Evolutionary conservation across 2,888 invertebrate genomes (phyloP), one percentile per base, ranked within the genome.

Genomic region (Lasioglossum oenotherae): DNA sequence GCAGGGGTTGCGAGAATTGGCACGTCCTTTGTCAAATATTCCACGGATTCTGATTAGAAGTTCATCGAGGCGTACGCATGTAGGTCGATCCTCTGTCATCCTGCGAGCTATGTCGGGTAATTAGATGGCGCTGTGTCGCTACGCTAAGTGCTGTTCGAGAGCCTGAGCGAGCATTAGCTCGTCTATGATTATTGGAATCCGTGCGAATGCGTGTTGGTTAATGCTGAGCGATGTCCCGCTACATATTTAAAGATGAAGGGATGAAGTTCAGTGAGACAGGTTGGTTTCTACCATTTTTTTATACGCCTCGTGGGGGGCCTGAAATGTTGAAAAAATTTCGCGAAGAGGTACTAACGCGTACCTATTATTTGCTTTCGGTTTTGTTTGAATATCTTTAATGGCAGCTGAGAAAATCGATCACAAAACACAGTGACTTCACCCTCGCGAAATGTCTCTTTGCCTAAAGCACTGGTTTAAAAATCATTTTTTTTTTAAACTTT

Each of bases 11-110:
- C 27, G 60, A 60, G 60, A 35, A 67, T 35, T 67, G 67, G 69
- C 10, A 38, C 69, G n/a, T 38, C 69, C 69, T 69, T 69, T 73
- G 74, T 46, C 74, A 38, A 57, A n/a, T 53, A 74, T 74, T 53
- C 49, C n/a, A 12, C 53, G 74, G 23, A 74, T 38, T 46, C 27
- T 38, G 53, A 74, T 74, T 74, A 74, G 74, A 74, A n/a, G 38
- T 69, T 69, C 69, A 38, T 38, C 38, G 38, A 69, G 23, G 35
- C 35, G 35, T 2, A 10, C 23, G 49, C 49, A 74, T 35, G 12
- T 35, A 35, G 53, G 49, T 74, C 74, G 74, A 74, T 74, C 35
- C 35, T 74, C 35, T 53, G 53, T 53, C 74, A 35, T n/a, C 35
- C 35, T 53, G 31, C 46, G 53, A 49, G 27, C 2, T 31, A 4